Base-by-base conservation (phyloP, 1,140 invertebrate species). In the Druon quercuslanigerum region DNA sequence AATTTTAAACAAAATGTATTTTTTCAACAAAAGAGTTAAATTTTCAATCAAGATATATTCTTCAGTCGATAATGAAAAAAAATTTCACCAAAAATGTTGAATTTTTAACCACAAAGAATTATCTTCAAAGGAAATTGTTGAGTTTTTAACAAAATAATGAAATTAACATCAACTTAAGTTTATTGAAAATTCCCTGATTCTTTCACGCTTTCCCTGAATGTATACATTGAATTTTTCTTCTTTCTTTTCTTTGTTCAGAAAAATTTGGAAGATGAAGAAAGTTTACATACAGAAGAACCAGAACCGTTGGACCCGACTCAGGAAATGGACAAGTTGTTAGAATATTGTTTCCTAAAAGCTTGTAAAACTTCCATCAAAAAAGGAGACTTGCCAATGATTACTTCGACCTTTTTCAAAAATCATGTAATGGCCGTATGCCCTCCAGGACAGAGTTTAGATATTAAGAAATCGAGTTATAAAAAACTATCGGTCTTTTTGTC, bases 391-490 rank as follows among this genome's bases (percentile, higher is more conserved):
- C 96, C 96, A 2, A 89, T 96, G 25, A 88, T 96, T 14, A 94
- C 94, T 2, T 96, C 95, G 81, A 95, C 94, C 81, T 96, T 95
- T 90, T 97, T 94, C 88, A 96, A 96, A 77, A 93, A 95, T 81
- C 94, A 97, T 90, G 93, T 98, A 86, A 92, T 97, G 72, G 92
- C 94, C 19, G 93, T 93, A 57, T 96, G 95, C 87, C 95, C 96
- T 1, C 81, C 93, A 7, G 91, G 92, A 19, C 91, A 93, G 74
- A 92, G 89, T 14, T 89, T 98, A 52, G 97, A 98, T 88, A 93
- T 98, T 2, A 99, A 98, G 87, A 98, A 97, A 88, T 96, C 97
- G 14, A 94, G 93, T 19, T 97, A 94, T 86, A 98, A 98, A 92
- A 98, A 98, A 90, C 89, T 99, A 72, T 95, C 96, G 11, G 95